Evolutionary conservation across 2,113 vertebrate genomes (phyloP).

Genomic region (Nothoprocta perdicaria): DNA sequence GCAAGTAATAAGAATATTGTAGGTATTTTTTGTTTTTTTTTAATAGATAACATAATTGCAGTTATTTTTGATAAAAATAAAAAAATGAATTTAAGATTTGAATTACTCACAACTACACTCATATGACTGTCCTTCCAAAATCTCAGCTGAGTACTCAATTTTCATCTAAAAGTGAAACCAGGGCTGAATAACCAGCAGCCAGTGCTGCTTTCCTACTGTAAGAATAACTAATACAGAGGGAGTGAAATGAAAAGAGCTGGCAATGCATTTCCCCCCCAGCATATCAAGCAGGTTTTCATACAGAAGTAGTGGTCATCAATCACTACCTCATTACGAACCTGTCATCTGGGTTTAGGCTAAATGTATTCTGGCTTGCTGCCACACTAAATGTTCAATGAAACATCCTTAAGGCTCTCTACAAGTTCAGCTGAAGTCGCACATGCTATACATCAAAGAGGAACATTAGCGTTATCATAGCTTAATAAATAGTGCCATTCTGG

Average conservation of each 20-base stretch:
- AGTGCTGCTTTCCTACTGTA: slow-evolving; percentile 62
- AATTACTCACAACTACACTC: slow-evolving; percentile 68
- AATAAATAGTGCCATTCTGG: slow-evolving; percentile 84
- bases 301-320: slow-evolving; percentile 86
- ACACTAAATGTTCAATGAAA: slow-evolving; percentile 87
- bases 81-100: slow-evolving; percentile 65
- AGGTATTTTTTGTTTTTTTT: not conserved
- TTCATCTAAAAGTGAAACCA: slow-evolving; percentile 64
- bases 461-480: slow-evolving; percentile 85
- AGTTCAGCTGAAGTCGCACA: slow-evolving; percentile 85
- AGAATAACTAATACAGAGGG: slow-evolving; percentile 77
- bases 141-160: slow-evolving; percentile 46
- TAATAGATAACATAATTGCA: slow-evolving; percentile 38
- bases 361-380: slow-evolving; percentile 88
- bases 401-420: slow-evolving; percentile 87
- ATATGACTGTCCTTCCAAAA: slow-evolving; percentile 44
- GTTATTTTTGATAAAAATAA: slow-evolving; percentile 63
- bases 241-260: slow-evolving; percentile 79
- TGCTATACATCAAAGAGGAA: slow-evolving; percentile 85
- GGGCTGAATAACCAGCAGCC: slow-evolving; percentile 63
- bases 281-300: slow-evolving; percentile 87
- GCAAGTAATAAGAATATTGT: slow-evolving; percentile 47
- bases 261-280: slow-evolving; percentile 80
- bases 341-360: slow-evolving; percentile 87
- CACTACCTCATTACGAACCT: slow-evolving; percentile 88